Evolutionary conservation across 1,140 invertebrate species (phyloP), one percentile per base, ranked within the genome.

Genomic region (Camponotus vicinus): DNA sequence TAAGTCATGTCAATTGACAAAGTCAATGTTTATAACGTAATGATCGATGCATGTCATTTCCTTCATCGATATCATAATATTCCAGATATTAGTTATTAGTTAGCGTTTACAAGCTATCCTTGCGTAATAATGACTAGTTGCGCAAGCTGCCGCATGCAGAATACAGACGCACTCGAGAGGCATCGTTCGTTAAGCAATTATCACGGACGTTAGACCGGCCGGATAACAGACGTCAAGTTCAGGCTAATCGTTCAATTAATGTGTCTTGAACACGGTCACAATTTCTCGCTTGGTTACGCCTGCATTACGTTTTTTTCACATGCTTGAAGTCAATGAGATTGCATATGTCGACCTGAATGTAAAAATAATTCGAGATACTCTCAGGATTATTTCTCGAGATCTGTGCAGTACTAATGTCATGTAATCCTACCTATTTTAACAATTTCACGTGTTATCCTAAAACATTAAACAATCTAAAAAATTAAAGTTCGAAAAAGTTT

Each of bases 161-260:
- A 8, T 57, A 52, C 61, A 55, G 34, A 78, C 45, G 52, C 52
- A 85, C 86, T 57, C 76, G 75, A 61, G 82, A 59, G 63, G 21
- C 55, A 71, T 49, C 45, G 71, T 76, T 77, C 79, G 76, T 59
- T 67, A 66, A 52, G 40, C 64, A 84, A 64, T 84, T 85, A 80
- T 80, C 69, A 34, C 76, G 15, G 66, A 67, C 52, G 52, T 59
- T 32, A 45, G 70, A 75, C 61, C 45, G 45, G 7, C 7, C 67
- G 45, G 45, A 42, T 64, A 70, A 88, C 67, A 82, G 52, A 69
- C 70, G 76, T 88, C 88, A 88, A 88, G 86, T 77, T 89, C 88
- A 70, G 88, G 76, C 67, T 70, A 59, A 80, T 71, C 18, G 73
- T 69, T 78, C 75, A 83, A 83, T 85, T 78, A 85, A 77, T 76